These are phyloP conservation scores for Phalacrocorax aristotelis DNA, from an alignment of 2,113 vertebrate species.

Conservation along the genomic window DNA sequence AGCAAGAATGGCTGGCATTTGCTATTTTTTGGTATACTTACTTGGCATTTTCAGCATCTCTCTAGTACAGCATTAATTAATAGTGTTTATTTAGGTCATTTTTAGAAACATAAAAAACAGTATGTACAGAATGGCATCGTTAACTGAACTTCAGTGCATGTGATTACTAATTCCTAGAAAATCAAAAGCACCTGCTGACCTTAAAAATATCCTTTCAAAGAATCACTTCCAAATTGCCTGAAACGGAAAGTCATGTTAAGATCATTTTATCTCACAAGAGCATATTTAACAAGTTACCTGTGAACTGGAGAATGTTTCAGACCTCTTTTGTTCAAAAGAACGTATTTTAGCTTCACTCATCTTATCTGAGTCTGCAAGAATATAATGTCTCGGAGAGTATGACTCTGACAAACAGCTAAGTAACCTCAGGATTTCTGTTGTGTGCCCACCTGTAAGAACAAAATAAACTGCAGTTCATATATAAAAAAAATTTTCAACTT, in stretches of 20 bases:
- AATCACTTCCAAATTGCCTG: neutral
- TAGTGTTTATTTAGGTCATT: neutral
- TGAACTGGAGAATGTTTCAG: constrained; percentile 20
- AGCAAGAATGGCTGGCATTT: neutral
- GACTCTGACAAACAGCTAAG: constrained; percentile 79
- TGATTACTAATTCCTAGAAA: neutral
- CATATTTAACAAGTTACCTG: constrained; percentile 71
- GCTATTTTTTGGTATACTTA: neutral
- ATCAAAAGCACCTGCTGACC: neutral
- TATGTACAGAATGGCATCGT: neutral
- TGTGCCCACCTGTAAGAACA: constrained; percentile 87
- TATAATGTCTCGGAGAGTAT: constrained; percentile 86
- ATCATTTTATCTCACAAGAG: neutral
- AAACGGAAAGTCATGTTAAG: neutral
- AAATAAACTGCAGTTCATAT: neutral
- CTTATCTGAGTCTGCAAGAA: constrained; percentile 88
- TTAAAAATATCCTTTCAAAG: neutral
- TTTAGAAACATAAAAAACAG: neutral
- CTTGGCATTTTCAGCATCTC: neutral
- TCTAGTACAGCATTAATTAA: neutral
- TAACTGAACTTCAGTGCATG: neutral
- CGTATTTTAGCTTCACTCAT: constrained; percentile 92
- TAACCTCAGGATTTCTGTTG: constrained; percentile 90
- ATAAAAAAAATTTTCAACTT: neutral
- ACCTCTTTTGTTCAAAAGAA: constrained; percentile 78